phyloP scores from a whole-genome alignment of 1,140 invertebrate species.

The Tribolium madens region DNA sequence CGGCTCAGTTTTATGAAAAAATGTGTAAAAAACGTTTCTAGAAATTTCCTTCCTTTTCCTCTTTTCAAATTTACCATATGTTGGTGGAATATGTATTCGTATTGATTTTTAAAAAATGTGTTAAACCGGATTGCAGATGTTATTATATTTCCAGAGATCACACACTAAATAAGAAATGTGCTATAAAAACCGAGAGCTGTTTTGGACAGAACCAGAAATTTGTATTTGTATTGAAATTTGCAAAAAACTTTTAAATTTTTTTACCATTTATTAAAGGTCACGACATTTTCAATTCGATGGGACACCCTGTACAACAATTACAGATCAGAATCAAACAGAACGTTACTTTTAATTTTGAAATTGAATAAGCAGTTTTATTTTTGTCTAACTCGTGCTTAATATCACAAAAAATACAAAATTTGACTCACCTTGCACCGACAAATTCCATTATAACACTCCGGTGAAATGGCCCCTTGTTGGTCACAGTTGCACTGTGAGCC shows the following conservation, averaged over 20 bases:
- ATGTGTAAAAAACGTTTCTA: not conserved
- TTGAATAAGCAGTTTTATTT: too few relatives aligned
- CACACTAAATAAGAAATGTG: not conserved
- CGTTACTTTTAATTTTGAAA: too few relatives aligned
- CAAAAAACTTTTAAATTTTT: too few relatives aligned
- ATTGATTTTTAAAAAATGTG: not conserved
- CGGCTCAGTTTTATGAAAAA: not conserved
- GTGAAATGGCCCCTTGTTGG: constrained; percentile 69
- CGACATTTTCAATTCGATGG: too few relatives aligned
- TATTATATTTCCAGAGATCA: not conserved
- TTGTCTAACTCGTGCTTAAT: too few relatives aligned
- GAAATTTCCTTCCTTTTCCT: too few relatives aligned
- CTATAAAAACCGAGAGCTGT: not conserved
- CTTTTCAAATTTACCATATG: too few relatives aligned
- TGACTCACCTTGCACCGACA: constrained; percentile 79
- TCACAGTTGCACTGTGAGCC: constrained; percentile 69
- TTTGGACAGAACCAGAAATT: not conserved
- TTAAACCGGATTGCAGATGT: not conserved
- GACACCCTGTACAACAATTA: too few relatives aligned
- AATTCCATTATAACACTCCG: constrained; percentile 68
- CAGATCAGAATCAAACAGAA: too few relatives aligned
- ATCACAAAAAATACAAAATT: not conserved
- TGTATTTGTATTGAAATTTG: not conserved
- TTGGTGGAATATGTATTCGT: not conserved
- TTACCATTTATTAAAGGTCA: too few relatives aligned